These are phyloP conservation scores for Mystacornis crossleyi DNA, from an alignment of 2,113 vertebrate genomes.

Conservation along the genomic window DNA sequence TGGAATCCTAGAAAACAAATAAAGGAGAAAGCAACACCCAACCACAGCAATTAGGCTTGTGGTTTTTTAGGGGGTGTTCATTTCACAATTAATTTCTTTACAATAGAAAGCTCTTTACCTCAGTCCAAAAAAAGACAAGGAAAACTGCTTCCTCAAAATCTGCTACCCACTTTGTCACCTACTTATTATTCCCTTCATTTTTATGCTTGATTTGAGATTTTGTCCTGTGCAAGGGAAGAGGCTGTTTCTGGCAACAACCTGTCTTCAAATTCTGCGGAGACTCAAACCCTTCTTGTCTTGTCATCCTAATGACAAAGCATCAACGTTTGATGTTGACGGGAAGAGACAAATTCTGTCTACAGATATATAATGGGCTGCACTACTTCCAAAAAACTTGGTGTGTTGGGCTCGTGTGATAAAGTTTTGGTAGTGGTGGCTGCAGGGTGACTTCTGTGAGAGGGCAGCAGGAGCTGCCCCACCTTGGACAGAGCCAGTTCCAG, in stretches of 20 bases:
- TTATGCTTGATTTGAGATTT: neutral
- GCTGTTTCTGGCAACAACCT: neutral
- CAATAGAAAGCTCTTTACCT: neutral
- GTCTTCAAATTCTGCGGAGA: neutral
- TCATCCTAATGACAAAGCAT: neutral
- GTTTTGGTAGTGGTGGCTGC: neutral
- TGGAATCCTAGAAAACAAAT: neutral
- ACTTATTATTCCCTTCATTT: neutral
- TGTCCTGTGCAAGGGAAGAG: neutral
- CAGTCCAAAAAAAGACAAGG: neutral
- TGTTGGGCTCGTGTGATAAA: neutral
- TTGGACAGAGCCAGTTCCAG: neutral
- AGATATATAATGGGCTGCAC: neutral
- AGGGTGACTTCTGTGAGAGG: neutral
- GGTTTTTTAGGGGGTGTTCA: fast-evolving
- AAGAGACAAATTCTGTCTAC: neutral
- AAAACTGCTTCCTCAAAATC: neutral
- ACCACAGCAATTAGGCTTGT: neutral
- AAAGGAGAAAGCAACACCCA: neutral
- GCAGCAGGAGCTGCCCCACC: neutral
- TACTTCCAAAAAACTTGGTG: neutral
- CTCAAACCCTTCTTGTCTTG: neutral
- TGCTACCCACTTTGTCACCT: neutral
- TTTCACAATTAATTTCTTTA: neutral
- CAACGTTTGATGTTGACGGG: neutral